A percentile compares a stretch with the other conserved stretches of the same genome.
phyloP scores from a whole-genome alignment of 2,888 invertebrate species.

The Tipula vernalis region DNA sequence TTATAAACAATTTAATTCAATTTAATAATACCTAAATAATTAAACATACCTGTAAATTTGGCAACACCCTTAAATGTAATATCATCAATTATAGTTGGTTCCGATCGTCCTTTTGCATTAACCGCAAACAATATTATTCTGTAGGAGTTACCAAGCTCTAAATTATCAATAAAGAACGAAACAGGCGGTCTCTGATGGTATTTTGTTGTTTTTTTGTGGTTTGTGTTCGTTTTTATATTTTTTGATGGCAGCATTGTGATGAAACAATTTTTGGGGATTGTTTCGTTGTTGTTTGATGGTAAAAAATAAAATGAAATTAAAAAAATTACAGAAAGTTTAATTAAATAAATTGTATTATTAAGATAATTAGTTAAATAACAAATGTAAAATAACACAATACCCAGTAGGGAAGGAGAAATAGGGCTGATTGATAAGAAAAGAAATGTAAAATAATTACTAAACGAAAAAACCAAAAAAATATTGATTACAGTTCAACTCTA shows the following conservation, averaged over 20 bases:
- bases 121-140: constrained; percentile 72
- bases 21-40: not conserved
- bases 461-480: too few relatives aligned
- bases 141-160: constrained; percentile 63
- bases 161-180: constrained; percentile 36
- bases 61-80: constrained; percentile 78
- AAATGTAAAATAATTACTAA: too few relatives aligned
- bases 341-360: not conserved
- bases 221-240: not conserved
- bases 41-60: constrained; percentile 62
- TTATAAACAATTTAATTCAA: not conserved
- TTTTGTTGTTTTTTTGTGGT: not conserved
- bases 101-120: constrained; percentile 79
- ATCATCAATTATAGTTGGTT: constrained; percentile 69
- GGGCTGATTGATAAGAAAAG: too few relatives aligned
- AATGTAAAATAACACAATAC: not conserved
- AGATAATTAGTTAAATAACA: not conserved
- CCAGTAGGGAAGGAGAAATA: not conserved
- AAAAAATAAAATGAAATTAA: not conserved
- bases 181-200: constrained; percentile 28
- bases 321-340: not conserved
- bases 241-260: not conserved
- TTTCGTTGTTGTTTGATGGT: not conserved
- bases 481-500: too few relatives aligned
- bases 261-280: not conserved